A percentile compares a stretch with the other conserved stretches of the same genome.
phyloP scores from a whole-genome alignment of 1,140 invertebrate genomes.

The Formica exsecta region DNA sequence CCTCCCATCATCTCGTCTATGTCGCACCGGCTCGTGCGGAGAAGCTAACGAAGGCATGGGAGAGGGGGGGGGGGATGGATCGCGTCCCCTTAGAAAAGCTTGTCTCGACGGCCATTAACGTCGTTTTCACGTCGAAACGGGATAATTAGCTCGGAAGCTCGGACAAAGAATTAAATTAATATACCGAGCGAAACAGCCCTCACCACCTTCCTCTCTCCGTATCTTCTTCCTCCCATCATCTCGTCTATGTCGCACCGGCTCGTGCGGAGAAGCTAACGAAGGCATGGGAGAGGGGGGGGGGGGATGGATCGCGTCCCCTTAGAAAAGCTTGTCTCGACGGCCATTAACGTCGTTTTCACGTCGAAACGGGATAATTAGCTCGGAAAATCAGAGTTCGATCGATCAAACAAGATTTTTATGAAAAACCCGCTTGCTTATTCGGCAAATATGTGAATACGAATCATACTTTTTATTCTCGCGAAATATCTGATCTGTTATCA shows the following conservation, averaged over 20 bases:
- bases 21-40: conserved; percentile 51
- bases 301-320: conserved; percentile 65
- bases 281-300: no score
- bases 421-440: not conserved
- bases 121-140: conserved; percentile 72
- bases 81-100: conserved; percentile 74
- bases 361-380: conserved; percentile 69
- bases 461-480: not conserved
- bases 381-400: conserved; percentile 66
- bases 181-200: no score
- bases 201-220: no score
- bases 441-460: not conserved
- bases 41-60: conserved; percentile 20
- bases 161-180: no score
- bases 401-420: conserved; percentile 60
- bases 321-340: conserved; percentile 78
- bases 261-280: no score
- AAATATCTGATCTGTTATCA: not conserved
- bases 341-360: conserved; percentile 79
- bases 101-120: conserved; percentile 81
- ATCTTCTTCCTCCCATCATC: no score
- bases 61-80: conserved; percentile 11
- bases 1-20: conserved; percentile 60
- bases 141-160: conserved; percentile 69
- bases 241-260: no score